These are phyloP conservation scores for Caiman crocodilus DNA, from an alignment of 2,797 vertebrate genomes.

Conservation along the genomic window DNA sequence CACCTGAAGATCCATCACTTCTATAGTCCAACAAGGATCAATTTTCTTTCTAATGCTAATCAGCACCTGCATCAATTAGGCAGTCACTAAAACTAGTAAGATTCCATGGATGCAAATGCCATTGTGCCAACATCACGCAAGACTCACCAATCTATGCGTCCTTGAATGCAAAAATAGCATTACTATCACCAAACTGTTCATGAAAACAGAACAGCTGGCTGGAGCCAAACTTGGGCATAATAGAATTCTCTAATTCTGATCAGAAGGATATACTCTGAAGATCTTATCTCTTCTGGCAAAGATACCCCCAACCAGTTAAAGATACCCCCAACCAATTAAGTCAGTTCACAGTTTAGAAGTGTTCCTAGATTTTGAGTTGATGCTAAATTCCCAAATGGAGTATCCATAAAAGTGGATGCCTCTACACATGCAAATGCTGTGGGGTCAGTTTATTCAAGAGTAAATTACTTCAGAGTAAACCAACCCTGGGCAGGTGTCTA, in stretches of 20 bases:
- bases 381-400: background rate
- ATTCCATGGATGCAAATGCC: background rate
- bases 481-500: too few species aligned
- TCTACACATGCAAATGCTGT: too few species aligned
- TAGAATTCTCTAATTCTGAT: too few species aligned
- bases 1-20: background rate
- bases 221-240: background rate
- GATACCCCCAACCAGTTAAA: background rate
- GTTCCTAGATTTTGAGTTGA: accelerated
- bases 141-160: background rate
- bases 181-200: background rate
- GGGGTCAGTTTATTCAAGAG: too few species aligned
- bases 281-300: background rate
- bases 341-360: background rate
- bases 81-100: background rate
- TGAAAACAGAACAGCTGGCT: accelerated
- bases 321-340: background rate
- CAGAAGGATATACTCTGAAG: background rate
- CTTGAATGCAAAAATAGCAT: accelerated
- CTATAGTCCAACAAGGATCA: background rate
- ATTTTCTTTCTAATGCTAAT: background rate
- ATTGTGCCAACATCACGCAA: background rate
- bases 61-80: background rate
- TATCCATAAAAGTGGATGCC: too few species aligned
- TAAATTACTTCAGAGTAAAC: too few species aligned